Percentiles rank a stretch among this genome's conserved stretches.
phyloP scores from a whole-genome alignment of 2,113 vertebrate species.

The Sinocyclocheilus maitianheensis region DNA sequence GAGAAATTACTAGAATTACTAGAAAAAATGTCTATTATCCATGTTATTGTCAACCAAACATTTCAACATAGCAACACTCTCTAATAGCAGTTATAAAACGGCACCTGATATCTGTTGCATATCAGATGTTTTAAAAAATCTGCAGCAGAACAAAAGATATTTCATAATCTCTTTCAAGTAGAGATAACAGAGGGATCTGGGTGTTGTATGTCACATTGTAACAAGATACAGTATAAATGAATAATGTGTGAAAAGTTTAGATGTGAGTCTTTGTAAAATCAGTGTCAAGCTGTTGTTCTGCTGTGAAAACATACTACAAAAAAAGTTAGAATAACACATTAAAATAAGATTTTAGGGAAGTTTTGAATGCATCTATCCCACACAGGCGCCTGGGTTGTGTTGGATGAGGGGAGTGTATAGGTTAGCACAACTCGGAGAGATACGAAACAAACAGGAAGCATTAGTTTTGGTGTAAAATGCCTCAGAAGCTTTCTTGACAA shows the following conservation, averaged over 20 bases:
- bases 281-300: not conserved
- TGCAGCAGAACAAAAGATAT: conserved; percentile 11
- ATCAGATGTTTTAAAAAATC: not conserved
- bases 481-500: not conserved
- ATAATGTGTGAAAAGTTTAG: not conserved
- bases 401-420: not conserved
- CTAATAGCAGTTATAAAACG: conserved; percentile 37
- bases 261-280: not conserved
- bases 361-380: not conserved
- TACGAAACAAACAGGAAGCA: not conserved
- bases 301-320: not conserved
- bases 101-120: conserved; percentile 33
- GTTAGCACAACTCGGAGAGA: not conserved
- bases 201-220: not conserved
- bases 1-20: not conserved
- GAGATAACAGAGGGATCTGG: not conserved
- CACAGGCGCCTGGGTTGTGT: not conserved
- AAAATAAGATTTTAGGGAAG: not conserved
- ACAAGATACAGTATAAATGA: not conserved
- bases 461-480: not conserved
- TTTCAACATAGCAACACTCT: conserved; percentile 20
- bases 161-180: not conserved
- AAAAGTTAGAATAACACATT: not conserved
- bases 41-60: conserved; percentile 23
- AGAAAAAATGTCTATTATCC: not conserved